phyloP scores from a whole-genome alignment of 2,797 vertebrate species.

The Moxostoma hubbsi region DNA sequence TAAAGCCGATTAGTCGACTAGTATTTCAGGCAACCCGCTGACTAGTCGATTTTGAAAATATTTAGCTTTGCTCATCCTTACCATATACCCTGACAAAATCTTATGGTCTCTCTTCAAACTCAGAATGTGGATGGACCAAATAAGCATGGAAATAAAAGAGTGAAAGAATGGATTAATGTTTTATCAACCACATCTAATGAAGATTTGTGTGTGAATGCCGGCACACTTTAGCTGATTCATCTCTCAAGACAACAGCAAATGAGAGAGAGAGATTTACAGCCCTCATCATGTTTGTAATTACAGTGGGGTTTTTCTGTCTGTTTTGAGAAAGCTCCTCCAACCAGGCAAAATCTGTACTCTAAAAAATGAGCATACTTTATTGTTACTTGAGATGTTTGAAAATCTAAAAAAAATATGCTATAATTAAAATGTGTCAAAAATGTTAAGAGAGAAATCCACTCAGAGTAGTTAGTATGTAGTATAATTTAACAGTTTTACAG shows the following conservation, averaged over 20 bases:
- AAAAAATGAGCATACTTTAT: constrained; percentile 25
- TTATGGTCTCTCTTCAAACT: constrained; percentile 59
- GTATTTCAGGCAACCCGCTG: no score
- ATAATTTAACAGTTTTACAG: constrained; percentile 16
- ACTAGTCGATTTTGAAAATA: no score
- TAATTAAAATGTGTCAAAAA: constrained; percentile 21
- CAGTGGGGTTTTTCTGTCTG: constrained; percentile 57
- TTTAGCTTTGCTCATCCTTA: no score
- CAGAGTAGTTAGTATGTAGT: constrained; percentile 19
- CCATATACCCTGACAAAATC: not conserved
- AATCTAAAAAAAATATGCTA: not conserved
- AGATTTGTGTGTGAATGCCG: constrained; percentile 73
- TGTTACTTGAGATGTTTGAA: not conserved
- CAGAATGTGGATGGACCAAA: constrained; percentile 66
- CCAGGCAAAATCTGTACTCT: constrained; percentile 48
- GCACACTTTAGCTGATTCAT: constrained; percentile 68
- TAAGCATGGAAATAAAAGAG: constrained; percentile 68
- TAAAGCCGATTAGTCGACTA: no score
- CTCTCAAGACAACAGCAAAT: constrained; percentile 69
- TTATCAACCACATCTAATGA: constrained; percentile 77
- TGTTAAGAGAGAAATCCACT: constrained; percentile 13
- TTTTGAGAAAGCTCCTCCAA: constrained; percentile 47
- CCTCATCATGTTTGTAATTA: constrained; percentile 66
- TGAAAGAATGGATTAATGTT: constrained; percentile 74
- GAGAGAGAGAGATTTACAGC: constrained; percentile 63